Conservation (phyloP, 2,113 vertebrate species). For the Nothocercus nigrocapillus region DNA sequence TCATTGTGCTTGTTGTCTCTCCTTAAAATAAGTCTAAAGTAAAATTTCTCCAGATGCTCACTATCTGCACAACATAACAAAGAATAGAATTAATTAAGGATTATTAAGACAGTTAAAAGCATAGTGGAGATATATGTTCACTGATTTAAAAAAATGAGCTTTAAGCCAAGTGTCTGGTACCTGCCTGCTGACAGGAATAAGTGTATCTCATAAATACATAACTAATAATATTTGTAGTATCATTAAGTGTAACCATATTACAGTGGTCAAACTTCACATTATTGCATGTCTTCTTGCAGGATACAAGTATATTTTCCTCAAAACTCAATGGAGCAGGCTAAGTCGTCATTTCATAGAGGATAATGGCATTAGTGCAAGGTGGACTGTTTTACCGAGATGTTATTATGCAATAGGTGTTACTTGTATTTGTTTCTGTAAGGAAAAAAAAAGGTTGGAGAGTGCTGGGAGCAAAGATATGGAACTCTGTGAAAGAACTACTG, state of each 20-base stretch:
- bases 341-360: not conserved
- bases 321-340: not conserved
- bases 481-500: not conserved
- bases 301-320: not conserved
- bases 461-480: not conserved
- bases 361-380: not conserved
- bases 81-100: conserved; percentile 26
- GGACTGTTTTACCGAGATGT: not conserved
- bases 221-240: not conserved
- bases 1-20: not conserved
- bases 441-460: not conserved
- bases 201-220: not conserved
- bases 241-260: not conserved
- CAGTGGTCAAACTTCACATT: not conserved
- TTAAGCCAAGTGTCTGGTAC: not conserved
- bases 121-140: conserved; percentile 1
- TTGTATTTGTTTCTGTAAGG: not conserved
- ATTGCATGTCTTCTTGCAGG: not conserved
- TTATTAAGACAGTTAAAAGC: conserved; percentile 3
- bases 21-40: conserved; percentile 25
- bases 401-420: not conserved
- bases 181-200: not conserved
- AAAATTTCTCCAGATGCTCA: not conserved
- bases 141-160: not conserved
- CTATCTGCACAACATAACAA: conserved; percentile 2